Conservation (phyloP, 64 coral and sea anemone species). For the Porites lutea region DNA sequence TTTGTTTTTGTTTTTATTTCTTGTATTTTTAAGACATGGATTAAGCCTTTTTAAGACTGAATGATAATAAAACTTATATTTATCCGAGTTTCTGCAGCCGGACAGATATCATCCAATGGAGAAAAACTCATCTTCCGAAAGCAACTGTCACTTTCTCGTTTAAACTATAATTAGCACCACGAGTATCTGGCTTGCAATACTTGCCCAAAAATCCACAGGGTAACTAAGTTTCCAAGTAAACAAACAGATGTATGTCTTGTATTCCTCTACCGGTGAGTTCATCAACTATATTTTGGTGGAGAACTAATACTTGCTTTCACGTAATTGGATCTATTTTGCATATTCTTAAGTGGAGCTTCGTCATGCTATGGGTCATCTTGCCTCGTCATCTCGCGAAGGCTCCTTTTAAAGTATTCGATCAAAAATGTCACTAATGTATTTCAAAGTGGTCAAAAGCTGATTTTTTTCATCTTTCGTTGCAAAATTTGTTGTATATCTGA, state of each 20-base stretch:
- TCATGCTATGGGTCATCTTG: background rate
- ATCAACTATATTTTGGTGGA: constrained; percentile 31
- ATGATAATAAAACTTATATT: background rate
- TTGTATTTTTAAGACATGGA: too few relatives aligned
- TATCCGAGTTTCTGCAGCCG: background rate
- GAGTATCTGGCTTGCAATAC: background rate
- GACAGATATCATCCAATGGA: background rate
- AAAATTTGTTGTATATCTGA: background rate
- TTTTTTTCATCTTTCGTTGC: background rate
- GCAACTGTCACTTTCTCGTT: background rate
- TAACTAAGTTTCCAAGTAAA: constrained; percentile 49
- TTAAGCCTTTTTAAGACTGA: too few relatives aligned
- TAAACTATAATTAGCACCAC: constrained; percentile 18
- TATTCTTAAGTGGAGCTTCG: background rate
- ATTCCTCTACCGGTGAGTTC: constrained; percentile 34
- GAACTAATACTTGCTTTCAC: constrained; percentile 25
- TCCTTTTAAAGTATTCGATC: background rate
- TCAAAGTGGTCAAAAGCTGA: background rate
- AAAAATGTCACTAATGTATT: background rate
- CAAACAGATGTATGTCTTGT: constrained; percentile 43
- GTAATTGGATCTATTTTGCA: constrained; percentile 20
- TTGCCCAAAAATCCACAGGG: background rate
- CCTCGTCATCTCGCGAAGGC: background rate
- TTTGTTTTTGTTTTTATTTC: too few relatives aligned
- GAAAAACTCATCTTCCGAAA: background rate